Base-by-base conservation (phyloP, 2,888 invertebrate genomes). In the Oscheius sp. region DNA sequence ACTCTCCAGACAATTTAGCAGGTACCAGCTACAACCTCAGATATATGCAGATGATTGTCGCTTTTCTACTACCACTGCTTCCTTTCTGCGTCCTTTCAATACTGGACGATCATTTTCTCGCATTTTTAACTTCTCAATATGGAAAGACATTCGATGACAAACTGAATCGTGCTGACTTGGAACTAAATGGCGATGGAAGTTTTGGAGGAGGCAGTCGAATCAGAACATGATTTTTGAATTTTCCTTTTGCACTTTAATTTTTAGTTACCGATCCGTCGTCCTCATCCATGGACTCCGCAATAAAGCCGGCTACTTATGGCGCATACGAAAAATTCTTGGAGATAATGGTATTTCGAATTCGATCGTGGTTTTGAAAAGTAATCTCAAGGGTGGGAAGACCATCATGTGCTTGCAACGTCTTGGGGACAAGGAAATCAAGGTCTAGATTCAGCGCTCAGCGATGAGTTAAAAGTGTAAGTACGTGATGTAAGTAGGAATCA, bases 381-480 rank as follows among this genome's bases (percentile, higher is more conserved):
- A n/a, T n/a, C n/a, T 52, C 31, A 42, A 23, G 70, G 70, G n/a
- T 70, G 65, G 34, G 67, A 65, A 12, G 34, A 15, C 3, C 27
- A 61, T n/a, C 48, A 52, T 6, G 20, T 67, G n/a, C 66, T 72
- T 33, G 72, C 71, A 2, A 74, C 76, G 8, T 64, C 76, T 20
- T 76, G 70, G 65, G 75, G 76, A 31, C 33, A 25, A n/a, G 76
- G 76, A 39, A 53, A 52, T n/a, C 65, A 65, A 25, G 37, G 29
- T n/a, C 37, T 58, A n/a, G 15, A 61, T 74, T 25, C 27, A 67
- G 15, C 17, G 55, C 15, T 58, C 65, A 6, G 58, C 58, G 48
- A 48, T 46, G 10, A 20, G 39, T 1, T 67, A 74, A 69, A 61
- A 46, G 23, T 76, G 76, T 65, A 70, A 53, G 25, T 61, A 69